Evolutionary conservation across 2,888 invertebrate species (phyloP).

Genomic region (Escarpia spicata): DNA sequence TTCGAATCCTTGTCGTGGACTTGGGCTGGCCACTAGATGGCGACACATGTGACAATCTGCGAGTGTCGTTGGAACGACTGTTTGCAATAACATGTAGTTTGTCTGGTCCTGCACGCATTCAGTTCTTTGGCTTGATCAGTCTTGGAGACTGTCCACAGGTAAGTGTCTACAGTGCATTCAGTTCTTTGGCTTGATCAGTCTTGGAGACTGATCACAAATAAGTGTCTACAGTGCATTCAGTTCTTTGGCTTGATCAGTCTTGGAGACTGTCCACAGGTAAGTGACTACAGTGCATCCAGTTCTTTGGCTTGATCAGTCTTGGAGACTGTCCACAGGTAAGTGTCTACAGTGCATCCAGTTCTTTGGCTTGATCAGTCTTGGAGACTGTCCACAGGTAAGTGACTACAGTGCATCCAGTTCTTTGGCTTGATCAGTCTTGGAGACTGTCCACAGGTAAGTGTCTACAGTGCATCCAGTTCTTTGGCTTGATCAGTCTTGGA

Average conservation of each 20-base stretch:
- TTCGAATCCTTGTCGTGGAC: conserved; percentile 36
- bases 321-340: background rate
- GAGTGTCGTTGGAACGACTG: conserved; percentile 49
- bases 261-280: background rate
- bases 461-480: conserved; percentile 31
- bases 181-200: conserved; percentile 53
- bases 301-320: background rate
- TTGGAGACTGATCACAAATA: conserved; percentile 48
- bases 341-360: conserved; percentile 54
- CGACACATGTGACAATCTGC: conserved; percentile 44
- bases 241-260: background rate
- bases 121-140: conserved; percentile 54
- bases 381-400: conserved; percentile 51
- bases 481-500: conserved; percentile 52
- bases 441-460: conserved; percentile 31
- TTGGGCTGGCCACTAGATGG: conserved; percentile 32
- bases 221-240: background rate
- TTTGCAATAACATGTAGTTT: conserved; percentile 54
- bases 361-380: conserved; percentile 52
- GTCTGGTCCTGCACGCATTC: conserved; percentile 52
- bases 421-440: conserved; percentile 46
- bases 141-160: conserved; percentile 53
- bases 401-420: background rate
- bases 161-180: background rate
- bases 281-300: background rate